Evolutionary conservation across 2,888 invertebrate genomes (phyloP).

Genomic region (Hartigia nigra): DNA sequence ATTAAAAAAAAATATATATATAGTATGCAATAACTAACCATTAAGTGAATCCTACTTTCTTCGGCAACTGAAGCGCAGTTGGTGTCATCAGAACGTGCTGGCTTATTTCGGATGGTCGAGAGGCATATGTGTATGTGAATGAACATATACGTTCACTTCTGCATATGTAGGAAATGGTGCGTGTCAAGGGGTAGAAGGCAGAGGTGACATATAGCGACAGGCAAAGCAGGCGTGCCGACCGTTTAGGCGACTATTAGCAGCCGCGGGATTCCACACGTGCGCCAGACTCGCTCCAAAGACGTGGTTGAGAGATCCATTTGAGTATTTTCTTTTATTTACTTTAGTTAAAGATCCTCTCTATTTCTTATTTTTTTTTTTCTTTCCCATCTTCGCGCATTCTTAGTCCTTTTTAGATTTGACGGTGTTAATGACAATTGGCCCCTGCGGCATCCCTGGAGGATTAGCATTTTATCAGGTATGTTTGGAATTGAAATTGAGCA

Average conservation of each 20-base stretch:
- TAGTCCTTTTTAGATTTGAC: constrained; percentile 1
- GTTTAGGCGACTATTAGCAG: constrained; percentile 52
- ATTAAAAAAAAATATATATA: background rate
- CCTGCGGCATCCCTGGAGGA: background rate
- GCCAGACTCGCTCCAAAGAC: constrained; percentile 35
- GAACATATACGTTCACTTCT: background rate
- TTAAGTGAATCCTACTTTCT: background rate
- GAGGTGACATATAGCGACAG: constrained; percentile 51
- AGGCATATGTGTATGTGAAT: background rate
- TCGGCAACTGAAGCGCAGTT: background rate
- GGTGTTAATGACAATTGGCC: constrained; percentile 17
- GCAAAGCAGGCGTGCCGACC: constrained; percentile 44
- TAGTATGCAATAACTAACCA: background rate
- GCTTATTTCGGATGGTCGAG: background rate
- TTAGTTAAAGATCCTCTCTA: constrained; percentile 12
- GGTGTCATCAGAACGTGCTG: background rate
- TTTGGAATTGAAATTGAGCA: background rate
- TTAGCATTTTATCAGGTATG: background rate
- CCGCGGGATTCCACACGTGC: constrained; percentile 40
- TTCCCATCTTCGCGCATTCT: background rate
- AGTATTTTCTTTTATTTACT: background rate
- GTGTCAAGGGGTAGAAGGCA: constrained; percentile 32
- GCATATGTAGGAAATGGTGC: constrained; percentile 6
- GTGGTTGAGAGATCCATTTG: constrained; percentile 30
- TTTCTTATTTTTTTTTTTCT: constrained; percentile 14